Base-by-base conservation (phyloP, 2,797 vertebrate genomes). In the Pangasius krempfi region DNA sequence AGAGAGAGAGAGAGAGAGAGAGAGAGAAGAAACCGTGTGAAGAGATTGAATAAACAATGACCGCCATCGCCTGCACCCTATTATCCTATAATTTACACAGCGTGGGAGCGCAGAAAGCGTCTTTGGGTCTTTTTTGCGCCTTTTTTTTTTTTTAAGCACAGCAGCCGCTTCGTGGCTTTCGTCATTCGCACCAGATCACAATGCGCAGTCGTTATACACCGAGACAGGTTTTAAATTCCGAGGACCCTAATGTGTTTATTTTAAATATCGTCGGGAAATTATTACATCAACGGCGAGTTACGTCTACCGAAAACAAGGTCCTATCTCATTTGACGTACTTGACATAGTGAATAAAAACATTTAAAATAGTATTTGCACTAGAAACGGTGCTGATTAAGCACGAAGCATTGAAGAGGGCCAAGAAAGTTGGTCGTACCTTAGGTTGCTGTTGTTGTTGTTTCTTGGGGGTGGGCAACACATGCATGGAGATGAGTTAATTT, bases 41-140 rank as follows among this genome's bases (percentile, higher is more conserved):
- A 98, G 97, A 97, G 97, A 98, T 97, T 96, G 97, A 97, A 97
- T 98, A 98, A 99, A 99, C 98, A 98, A 96, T 97, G 96, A 94
- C 97, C 96, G 96, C 97, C 96, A 97, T 97, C 95, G 97, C 97
- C 97, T 98, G 97, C 97, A 96, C 97, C 97, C 97, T 96, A 98
- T 98, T 98, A 98, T 97, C 96, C 96, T 96, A 97, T 97, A 97
- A 98, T 98, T 98, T 97, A 97, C 97, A 96, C 97, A 97, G 97
- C 96, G 97, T 97, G 97, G 97, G 96, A 97, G 97, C 56, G 44
- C 56, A 82, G 33, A 82, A 60, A 40, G 22, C 4, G 12, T 60
- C 22, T 60, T 33, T 68, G 25, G 40, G 16, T 33, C 27, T 66
- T 84, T 54, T 16, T 18, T 68, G 14, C 8, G 1, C 25, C 44